Evolutionary conservation across 2,888 invertebrate genomes (phyloP), one percentile per base, ranked within the genome.

Genomic region (Ormyrus labotus): DNA sequence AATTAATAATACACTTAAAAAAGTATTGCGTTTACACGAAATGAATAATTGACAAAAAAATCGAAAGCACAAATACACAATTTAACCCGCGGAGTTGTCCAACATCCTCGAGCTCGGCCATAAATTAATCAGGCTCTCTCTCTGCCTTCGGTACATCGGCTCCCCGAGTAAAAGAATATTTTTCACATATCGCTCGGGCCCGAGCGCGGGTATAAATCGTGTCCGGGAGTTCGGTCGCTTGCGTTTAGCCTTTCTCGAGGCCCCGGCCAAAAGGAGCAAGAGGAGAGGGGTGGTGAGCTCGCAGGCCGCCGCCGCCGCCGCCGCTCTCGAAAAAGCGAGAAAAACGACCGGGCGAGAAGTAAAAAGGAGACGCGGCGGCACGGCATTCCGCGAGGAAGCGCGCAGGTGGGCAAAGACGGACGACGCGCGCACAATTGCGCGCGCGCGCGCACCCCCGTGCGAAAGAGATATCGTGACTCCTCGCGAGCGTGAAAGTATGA

Each of bases 401-500:
- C 57, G 71, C 70, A 58, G 73, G 82, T 61, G 84, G 75, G 67
- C 57, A 69, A 64, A 82, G 63, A 73, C 69, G 75, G 73, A 34
- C 78, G 84, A 87, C 5, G 3, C 47, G n/a, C 13, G 48, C 63
- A 61, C 19, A 53, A 34, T 34, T 34, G 34, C 47, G 57, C 47
- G 57, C n/a, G n/a, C 5, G 3, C 47, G n/a, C 58, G 85, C 87
- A 86, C 85, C 85, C 85, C 84, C 84, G 74, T 85, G 87, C 87
- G 84, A 82, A 70, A 78, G 80, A 82, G 80, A 82, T 76, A 82
- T 86, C 88, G 86, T 89, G 34, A 87, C 88, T 87, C 85, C 87
- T 88, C 86, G 86, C 85, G 84, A 83, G 78, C 69, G 78, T 65
- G 81, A 81, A 76, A 81, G 78, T 78, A 83, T 85, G 83, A 48